Conservation (phyloP, 2,797 vertebrate species). For the Tragopan temminckii region DNA sequence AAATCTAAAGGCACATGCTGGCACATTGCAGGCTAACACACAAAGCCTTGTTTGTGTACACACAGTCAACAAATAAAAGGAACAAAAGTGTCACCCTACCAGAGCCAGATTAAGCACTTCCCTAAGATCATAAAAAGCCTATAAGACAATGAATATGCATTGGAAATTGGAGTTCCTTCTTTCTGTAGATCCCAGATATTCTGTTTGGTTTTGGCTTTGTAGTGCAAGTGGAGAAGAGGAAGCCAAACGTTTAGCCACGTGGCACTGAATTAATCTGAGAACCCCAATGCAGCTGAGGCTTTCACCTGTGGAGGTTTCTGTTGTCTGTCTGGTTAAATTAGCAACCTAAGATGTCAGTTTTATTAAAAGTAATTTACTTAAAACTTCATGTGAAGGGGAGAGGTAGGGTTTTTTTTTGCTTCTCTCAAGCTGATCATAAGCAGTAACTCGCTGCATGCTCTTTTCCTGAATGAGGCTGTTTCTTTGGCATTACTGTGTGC, state of each 20-base stretch:
- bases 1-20: background rate
- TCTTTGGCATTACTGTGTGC: background rate
- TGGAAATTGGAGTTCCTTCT: background rate
- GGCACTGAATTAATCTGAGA: background rate
- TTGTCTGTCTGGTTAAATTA: background rate
- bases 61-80: background rate
- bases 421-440: fast-evolving
- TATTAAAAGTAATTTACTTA: background rate
- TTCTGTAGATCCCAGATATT: background rate
- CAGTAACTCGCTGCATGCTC: background rate
- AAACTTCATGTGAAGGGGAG: background rate
- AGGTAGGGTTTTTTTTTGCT: background rate
- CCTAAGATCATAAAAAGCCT: background rate
- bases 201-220: background rate
- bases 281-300: background rate
- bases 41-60: fast-evolving
- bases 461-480: background rate
- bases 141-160: fast-evolving
- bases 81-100: background rate
- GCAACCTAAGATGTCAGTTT: background rate
- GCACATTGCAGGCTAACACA: fast-evolving
- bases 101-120: fast-evolving
- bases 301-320: no score
- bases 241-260: fast-evolving
- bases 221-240: background rate